phyloP scores from a whole-genome alignment of 2,888 invertebrate genomes.

The Chloromyia formosa region DNA sequence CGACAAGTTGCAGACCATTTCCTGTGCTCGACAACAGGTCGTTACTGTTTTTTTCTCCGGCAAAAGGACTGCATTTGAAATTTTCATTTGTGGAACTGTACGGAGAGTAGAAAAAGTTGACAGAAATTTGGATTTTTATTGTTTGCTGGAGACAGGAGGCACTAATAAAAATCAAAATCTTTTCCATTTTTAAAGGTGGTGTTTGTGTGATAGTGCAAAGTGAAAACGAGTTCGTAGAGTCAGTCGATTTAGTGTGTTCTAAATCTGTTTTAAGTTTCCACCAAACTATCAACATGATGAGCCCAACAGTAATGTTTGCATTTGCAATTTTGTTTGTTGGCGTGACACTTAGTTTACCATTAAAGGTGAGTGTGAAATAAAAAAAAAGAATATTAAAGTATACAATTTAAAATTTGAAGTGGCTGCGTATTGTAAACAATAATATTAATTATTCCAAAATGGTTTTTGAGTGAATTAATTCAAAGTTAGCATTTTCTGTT shows the following conservation, averaged over 20 bases:
- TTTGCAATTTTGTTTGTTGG: slow-evolving; percentile 31
- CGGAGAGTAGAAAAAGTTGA: too few species aligned
- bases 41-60: not conserved
- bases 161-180: not conserved
- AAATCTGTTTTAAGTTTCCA: not conserved
- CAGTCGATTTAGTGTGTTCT: slow-evolving; percentile 12
- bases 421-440: not conserved
- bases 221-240: slow-evolving; percentile 3
- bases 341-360: slow-evolving; percentile 29
- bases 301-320: not conserved
- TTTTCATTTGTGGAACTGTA: too few species aligned
- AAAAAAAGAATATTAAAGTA: too few species aligned
- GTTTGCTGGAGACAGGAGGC: not conserved
- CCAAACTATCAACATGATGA: slow-evolving; percentile 11
- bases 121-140: not conserved
- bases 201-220: slow-evolving; percentile 22
- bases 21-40: slow-evolving; percentile 19
- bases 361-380: slow-evolving; percentile 42
- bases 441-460: too few species aligned
- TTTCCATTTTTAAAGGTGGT: slow-evolving; percentile 28
- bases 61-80: too few species aligned
- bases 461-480: not conserved
- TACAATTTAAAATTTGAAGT: too few species aligned
- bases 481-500: not conserved
- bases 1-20: not conserved